Evolutionary conservation across 2,888 invertebrate species (phyloP).

Genomic region (Linnaemya vulpina): DNA sequence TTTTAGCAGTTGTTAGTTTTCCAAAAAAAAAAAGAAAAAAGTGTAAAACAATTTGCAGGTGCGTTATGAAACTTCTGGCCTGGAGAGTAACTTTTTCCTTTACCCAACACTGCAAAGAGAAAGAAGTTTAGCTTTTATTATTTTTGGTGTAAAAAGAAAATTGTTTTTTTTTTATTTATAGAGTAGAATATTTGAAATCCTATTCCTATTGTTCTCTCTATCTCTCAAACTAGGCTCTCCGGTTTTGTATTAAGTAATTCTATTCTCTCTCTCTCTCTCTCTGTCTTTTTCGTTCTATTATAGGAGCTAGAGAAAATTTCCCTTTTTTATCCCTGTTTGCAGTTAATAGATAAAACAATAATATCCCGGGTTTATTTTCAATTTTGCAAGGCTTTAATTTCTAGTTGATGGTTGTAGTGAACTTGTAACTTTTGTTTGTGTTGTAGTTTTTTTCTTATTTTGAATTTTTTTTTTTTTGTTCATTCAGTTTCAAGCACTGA

Average conservation of each 20-base stretch:
- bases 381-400: slow-evolving; percentile 68
- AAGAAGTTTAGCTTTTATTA: not conserved
- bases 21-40: too few relatives aligned
- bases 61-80: not conserved
- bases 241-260: too few relatives aligned
- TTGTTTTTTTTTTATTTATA: not conserved
- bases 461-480: slow-evolving; percentile 33
- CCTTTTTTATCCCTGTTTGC: slow-evolving; percentile 24
- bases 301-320: slow-evolving; percentile 41
- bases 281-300: not conserved
- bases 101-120: slow-evolving; percentile 61
- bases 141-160: not conserved
- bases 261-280: not conserved
- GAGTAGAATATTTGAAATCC: not conserved
- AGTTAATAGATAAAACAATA: slow-evolving; percentile 24
- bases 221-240: too few relatives aligned
- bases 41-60: too few relatives aligned
- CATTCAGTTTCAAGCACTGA: slow-evolving; percentile 38
- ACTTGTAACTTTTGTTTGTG: slow-evolving; percentile 62
- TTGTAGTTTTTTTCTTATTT: slow-evolving; percentile 22
- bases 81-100: slow-evolving; percentile 20
- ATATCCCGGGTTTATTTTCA: slow-evolving; percentile 42
- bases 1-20: slow-evolving; percentile 35
- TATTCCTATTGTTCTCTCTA: too few relatives aligned
- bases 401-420: slow-evolving; percentile 67